phyloP scores from a whole-genome alignment of 1,140 invertebrate genomes.

The Pogonomyrmex californicus region DNA sequence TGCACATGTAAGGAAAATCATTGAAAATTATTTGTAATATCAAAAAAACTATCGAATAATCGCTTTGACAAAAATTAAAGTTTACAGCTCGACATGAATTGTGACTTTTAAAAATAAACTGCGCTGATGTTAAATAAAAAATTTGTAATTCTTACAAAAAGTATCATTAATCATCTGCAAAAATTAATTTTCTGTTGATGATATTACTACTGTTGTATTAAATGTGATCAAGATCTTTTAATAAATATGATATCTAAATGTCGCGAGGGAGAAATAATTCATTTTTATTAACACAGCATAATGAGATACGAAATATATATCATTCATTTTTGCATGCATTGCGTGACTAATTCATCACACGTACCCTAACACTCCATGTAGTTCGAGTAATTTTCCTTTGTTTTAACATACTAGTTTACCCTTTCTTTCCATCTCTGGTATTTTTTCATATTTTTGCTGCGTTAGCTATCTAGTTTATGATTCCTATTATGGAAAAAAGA shows the following conservation, averaged over 20 bases:
- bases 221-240: neutral
- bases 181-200: constrained; percentile 8
- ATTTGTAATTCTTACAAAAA: no score
- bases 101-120: no score
- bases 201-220: neutral
- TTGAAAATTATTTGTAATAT: neutral
- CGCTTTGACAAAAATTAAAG: neutral
- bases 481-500: neutral
- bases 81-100: neutral
- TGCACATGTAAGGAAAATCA: neutral
- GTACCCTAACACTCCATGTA: constrained; percentile 1
- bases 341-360: constrained; percentile 58
- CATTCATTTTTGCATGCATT: constrained; percentile 3
- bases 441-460: constrained; percentile 32
- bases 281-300: constrained; percentile 28
- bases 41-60: neutral
- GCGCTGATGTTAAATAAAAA: no score
- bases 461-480: neutral
- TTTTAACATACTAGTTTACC: constrained; percentile 15
- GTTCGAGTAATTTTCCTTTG: constrained; percentile 8
- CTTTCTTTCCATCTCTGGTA: constrained; percentile 10
- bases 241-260: constrained; percentile 14
- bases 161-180: no score
- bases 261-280: constrained; percentile 7
- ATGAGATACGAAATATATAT: neutral